Base-by-base conservation (phyloP, 2,888 invertebrate genomes). In the Chesias legatella region DNA sequence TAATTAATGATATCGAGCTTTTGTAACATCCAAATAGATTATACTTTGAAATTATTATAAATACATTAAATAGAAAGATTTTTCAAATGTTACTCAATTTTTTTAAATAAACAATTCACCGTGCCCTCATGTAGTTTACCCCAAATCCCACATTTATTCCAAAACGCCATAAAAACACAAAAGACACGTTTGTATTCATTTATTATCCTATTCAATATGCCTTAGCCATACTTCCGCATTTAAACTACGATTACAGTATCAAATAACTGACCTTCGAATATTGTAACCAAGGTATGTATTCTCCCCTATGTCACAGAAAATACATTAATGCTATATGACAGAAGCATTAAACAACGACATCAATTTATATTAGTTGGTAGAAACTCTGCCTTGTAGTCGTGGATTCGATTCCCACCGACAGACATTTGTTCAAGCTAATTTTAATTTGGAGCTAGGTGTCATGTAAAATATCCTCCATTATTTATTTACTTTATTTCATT, bases 161-260 rank as follows among this genome's bases (percentile, higher is more conserved):
- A 48, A 43, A 41, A 37, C 28, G 25, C 20, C 26, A 51, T 23
- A 43, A 43, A 43, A 43, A 43, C 38, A 41, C 41, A 51, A 46
- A 37, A 41, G 45, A 33, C 30, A 9, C 25, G 26, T 30, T 31
- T 43, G 49, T 49, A 42, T 48, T 23, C 11, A 17, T 17, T 17
- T 17, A 17, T 17, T 17, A n/a, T n/a, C 38, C 52, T 43, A 54
- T 56, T 54, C 48, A 50, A 46, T 45, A 48, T 41, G 10, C 31
- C 22, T 33, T 45, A 46, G 42, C 39, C 34, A 43, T 23, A 39
- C 51, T 55, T 55, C 54, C 55, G 48, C 42, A 41, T 44, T 47
- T 34, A 43, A 51, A 39, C 31, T 35, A 30, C 34, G 31, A 40
- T 44, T 49, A 44, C 38, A 43, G 33, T 51, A 53, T 51, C 37